phyloP scores from a whole-genome alignment of 2,113 vertebrate species.

The Eulemur rufifrons region DNA sequence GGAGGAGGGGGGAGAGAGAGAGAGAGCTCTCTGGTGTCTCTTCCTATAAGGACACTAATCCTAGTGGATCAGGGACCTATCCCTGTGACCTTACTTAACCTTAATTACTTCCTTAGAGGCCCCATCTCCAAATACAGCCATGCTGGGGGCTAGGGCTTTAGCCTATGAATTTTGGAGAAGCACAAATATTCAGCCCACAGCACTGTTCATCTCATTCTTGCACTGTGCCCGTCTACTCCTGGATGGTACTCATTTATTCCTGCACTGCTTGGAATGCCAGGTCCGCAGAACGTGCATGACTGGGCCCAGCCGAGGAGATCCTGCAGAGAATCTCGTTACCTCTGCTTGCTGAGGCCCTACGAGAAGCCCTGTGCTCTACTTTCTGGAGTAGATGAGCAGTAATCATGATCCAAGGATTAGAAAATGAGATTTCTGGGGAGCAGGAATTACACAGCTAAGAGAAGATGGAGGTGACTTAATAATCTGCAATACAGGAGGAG shows the following conservation, averaged over 20 bases:
- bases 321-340: neutral
- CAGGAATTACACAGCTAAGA: neutral
- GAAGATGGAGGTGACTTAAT: neutral
- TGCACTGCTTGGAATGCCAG: no score
- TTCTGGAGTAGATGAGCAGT: neutral
- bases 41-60: neutral
- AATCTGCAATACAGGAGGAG: neutral
- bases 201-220: neutral
- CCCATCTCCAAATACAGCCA: neutral
- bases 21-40: neutral
- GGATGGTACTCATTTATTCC: neutral
- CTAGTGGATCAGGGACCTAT: neutral
- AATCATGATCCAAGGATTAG: neutral
- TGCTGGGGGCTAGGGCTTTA: neutral
- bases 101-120: neutral
- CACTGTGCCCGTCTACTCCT: neutral
- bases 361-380: neutral
- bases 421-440: neutral
- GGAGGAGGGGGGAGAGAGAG: neutral
- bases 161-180: neutral
- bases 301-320: neutral
- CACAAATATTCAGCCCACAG: neutral
- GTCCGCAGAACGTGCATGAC: neutral
- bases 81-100: neutral
- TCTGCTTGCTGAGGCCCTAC: neutral